Percentiles rank a stretch among this genome's conserved stretches.
phyloP scores from a whole-genome alignment of 2,888 invertebrate species.

The Amphimallon solstitiale region DNA sequence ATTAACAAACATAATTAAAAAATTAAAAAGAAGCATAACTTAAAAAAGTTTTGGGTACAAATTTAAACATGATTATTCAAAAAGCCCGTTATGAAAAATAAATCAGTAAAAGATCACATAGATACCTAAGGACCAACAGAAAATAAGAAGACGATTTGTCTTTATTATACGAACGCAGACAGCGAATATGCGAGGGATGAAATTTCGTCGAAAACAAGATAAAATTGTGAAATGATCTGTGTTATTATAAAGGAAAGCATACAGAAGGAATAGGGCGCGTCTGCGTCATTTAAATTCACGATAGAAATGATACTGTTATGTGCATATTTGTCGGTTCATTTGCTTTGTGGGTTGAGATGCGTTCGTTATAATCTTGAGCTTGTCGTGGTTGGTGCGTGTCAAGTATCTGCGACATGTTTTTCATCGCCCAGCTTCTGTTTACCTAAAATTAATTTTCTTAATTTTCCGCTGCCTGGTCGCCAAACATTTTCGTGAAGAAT shows the following conservation, averaged over 20 bases:
- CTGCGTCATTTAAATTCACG: conserved; percentile 7
- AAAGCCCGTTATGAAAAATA: too few relatives aligned
- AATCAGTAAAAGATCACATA: too few relatives aligned
- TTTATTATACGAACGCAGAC: too few relatives aligned
- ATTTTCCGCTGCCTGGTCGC: neutral
- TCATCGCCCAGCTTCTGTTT: neutral
- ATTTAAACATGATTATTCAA: too few relatives aligned
- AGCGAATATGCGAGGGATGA: too few relatives aligned
- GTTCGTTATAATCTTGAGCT: neutral
- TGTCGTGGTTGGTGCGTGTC: neutral
- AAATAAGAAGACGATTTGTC: too few relatives aligned
- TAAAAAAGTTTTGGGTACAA: too few relatives aligned
- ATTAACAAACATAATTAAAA: too few relatives aligned
- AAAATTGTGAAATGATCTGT: neutral
- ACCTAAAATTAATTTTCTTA: conserved; percentile 6
- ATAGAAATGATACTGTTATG: conserved; percentile 1
- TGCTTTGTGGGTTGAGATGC: neutral
- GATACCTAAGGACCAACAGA: too few relatives aligned
- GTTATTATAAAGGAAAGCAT: conserved; percentile 7
- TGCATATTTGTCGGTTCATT: conserved; percentile 9
- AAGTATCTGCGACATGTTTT: neutral
- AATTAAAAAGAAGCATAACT: too few relatives aligned
- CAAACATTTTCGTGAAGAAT: neutral
- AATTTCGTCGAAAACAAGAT: too few relatives aligned
- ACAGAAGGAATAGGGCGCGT: neutral